Percentiles rank a stretch among this genome's conserved stretches.
Evolutionary conservation across 2,888 invertebrate species (phyloP).

Genomic region (Isotomurus palustris): DNA sequence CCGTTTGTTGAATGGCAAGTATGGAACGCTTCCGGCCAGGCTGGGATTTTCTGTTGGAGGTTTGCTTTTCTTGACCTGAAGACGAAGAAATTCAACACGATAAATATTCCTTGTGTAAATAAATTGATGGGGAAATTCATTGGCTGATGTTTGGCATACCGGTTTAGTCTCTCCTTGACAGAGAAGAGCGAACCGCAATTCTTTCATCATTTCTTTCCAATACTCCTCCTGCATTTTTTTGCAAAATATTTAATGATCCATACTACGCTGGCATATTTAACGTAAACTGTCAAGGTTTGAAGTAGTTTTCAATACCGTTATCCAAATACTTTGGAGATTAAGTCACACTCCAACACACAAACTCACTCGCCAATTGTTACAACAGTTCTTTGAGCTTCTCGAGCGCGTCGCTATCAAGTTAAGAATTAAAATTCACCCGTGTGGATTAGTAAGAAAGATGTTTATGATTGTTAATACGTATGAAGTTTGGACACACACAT

Average conservation of each 20-base stretch:
- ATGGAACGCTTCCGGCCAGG: slow-evolving; percentile 39
- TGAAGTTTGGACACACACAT: background rate
- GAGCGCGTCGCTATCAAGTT: background rate
- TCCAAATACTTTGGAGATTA: background rate
- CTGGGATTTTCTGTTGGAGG: slow-evolving; percentile 35
- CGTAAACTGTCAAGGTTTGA: background rate
- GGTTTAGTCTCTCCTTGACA: slow-evolving; percentile 47
- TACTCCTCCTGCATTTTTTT: slow-evolving; percentile 29
- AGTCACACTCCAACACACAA: too few relatives aligned
- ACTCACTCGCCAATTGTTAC: slow-evolving; percentile 35
- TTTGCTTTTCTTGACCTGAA: slow-evolving; percentile 33
- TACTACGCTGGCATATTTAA: too few relatives aligned
- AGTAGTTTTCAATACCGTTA: background rate
- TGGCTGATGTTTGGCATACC: slow-evolving; percentile 15
- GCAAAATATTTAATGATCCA: too few relatives aligned
- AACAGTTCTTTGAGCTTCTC: slow-evolving; percentile 21
- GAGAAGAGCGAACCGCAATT: slow-evolving; percentile 47
- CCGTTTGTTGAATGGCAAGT: slow-evolving; percentile 38
- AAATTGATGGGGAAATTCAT: background rate
- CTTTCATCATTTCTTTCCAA: slow-evolving; percentile 46
- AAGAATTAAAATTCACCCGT: too few relatives aligned
- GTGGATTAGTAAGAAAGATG: too few relatives aligned
- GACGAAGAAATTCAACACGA: slow-evolving; percentile 6
- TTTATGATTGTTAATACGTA: too few relatives aligned
- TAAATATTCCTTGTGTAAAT: background rate